These are phyloP conservation scores for Puffinus mauretanicus DNA, from an alignment of 2,113 vertebrate genomes.

Conservation along the genomic window DNA sequence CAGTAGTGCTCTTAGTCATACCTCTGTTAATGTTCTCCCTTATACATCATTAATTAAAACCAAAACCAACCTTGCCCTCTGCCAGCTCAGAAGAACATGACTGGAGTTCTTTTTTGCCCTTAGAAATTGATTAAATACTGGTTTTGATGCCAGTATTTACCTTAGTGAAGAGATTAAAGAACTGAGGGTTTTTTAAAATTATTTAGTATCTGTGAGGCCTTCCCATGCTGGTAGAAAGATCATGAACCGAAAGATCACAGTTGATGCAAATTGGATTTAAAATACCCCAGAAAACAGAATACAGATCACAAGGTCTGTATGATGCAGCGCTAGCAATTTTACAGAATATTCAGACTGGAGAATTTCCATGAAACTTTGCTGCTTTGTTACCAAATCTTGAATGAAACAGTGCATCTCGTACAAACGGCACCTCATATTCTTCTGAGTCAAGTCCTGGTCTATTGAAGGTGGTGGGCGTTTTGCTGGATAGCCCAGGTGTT, in stretches of 20 bases:
- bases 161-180: not conserved
- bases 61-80: not conserved
- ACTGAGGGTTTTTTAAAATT: not conserved
- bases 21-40: not conserved
- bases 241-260: not conserved
- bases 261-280: not conserved
- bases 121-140: not conserved
- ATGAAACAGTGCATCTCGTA: not conserved
- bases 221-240: not conserved
- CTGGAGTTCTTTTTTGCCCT: not conserved
- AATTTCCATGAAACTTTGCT: not conserved
- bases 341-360: not conserved
- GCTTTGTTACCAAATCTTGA: not conserved
- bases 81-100: not conserved
- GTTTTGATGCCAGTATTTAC: not conserved
- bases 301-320: not conserved
- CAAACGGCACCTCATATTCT: not conserved
- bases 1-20: not conserved
- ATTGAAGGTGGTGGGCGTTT: not conserved
- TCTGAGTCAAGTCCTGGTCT: not conserved
- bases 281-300: not conserved
- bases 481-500: not conserved
- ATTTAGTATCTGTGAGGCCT: not conserved
- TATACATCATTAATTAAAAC: not conserved
- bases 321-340: not conserved